These are phyloP conservation scores for Tiphia femorata DNA, from an alignment of 2,888 invertebrate species.

Conservation along the genomic window DNA sequence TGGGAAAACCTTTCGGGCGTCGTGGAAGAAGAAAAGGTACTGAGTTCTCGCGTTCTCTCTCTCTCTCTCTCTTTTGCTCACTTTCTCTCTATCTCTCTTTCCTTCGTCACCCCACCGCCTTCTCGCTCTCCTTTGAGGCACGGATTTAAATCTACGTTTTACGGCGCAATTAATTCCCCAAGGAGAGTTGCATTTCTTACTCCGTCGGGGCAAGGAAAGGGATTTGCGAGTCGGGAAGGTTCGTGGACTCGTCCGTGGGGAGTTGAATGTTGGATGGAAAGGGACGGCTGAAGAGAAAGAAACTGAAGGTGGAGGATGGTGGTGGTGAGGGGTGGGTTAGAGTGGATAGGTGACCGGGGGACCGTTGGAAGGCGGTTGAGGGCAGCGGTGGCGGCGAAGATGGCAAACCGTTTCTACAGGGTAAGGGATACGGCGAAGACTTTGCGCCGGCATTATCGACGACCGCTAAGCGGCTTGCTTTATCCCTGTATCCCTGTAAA, in stretches of 20 bases:
- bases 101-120: conserved; percentile 10
- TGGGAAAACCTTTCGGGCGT: conserved; percentile 53
- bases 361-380: conserved; percentile 4
- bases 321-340: not conserved
- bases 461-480: conserved; percentile 30
- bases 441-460: conserved; percentile 38
- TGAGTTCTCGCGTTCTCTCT: conserved; percentile 8
- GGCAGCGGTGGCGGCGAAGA: conserved; percentile 13
- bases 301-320: conserved; percentile 12
- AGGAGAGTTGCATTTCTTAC: conserved; percentile 58
- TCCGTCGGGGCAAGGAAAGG: conserved; percentile 51
- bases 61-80: conserved; percentile 11
- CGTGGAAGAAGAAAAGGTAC: conserved; percentile 51
- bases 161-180: conserved; percentile 65
- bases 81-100: conserved; percentile 17
- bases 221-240: conserved; percentile 51
- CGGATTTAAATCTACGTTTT: conserved; percentile 63
- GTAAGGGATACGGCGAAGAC: conserved; percentile 31
- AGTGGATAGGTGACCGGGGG: not conserved
- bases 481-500: conserved; percentile 17
- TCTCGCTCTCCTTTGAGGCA: conserved; percentile 50
- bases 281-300: conserved; percentile 5
- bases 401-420: conserved; percentile 38
- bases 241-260: conserved; percentile 37
- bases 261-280: conserved; percentile 22